A percentile compares a stretch with the other conserved stretches of the same genome.
phyloP scores from a whole-genome alignment of 2,888 invertebrate species.

The Rhamphomyia laevipes region DNA sequence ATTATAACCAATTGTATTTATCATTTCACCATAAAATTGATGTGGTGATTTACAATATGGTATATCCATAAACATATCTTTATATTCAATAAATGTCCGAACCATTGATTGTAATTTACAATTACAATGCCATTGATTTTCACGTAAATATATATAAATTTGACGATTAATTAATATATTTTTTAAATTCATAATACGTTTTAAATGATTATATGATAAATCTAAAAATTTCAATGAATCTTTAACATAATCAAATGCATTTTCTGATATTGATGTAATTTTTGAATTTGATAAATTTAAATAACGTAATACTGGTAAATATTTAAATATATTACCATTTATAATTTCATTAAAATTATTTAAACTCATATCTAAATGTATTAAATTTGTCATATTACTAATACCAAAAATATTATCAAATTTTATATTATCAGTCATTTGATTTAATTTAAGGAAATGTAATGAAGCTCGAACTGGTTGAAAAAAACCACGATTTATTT shows the following conservation, averaged over 20 bases:
- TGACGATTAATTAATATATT: conserved; percentile 12
- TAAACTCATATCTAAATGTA: conserved; percentile 23
- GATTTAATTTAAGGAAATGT: conserved; percentile 20
- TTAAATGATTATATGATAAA: conserved; percentile 24
- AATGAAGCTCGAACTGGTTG: conserved; percentile 28
- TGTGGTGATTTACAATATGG: conserved; percentile 25
- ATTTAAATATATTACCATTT: conserved; percentile 17
- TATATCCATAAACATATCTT: conserved; percentile 20
- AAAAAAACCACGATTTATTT: conserved; percentile 22
- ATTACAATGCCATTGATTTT: conserved; percentile 26
- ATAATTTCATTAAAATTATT: conserved; percentile 23
- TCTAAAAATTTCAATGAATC: conserved; percentile 21
- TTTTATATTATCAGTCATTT: conserved; percentile 16
- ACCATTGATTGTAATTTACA: conserved; percentile 20
- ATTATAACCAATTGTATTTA: conserved; percentile 17
- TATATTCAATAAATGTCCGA: conserved; percentile 15
- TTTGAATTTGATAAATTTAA: conserved; percentile 20
- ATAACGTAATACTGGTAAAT: conserved; percentile 22
- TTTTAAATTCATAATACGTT: conserved; percentile 17
- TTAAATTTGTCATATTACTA: conserved; percentile 18
- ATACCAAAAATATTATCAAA: conserved; percentile 21
- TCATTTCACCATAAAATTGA: conserved; percentile 17
- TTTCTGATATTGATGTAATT: conserved; percentile 20
- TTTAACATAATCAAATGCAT: conserved; percentile 23
- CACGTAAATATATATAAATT: conserved; percentile 19